phyloP scores from a whole-genome alignment of 2,113 vertebrate genomes.

The Microtus ochrogaster region DNA sequence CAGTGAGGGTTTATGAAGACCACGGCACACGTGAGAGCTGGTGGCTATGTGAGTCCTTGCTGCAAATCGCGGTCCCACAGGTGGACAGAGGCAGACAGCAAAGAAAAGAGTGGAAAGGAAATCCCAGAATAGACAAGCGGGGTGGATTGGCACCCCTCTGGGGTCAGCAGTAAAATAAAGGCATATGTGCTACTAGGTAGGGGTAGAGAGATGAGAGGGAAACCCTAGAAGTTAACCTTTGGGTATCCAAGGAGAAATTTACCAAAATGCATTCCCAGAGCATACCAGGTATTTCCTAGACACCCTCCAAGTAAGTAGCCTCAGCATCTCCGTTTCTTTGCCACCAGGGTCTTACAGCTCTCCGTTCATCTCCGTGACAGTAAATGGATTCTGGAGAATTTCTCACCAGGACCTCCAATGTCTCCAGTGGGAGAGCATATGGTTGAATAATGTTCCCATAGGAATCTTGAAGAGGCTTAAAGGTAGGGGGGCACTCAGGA shows the following conservation, averaged over 20 bases:
- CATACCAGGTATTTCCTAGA: neutral
- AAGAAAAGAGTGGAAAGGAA: neutral
- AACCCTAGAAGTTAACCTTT: neutral
- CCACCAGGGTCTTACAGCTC: neutral
- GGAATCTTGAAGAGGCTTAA: neutral
- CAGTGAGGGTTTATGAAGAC: neutral
- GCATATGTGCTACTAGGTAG: neutral
- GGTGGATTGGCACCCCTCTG: fast-evolving
- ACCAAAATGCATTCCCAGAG: neutral
- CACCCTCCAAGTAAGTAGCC: neutral
- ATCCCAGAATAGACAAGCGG: neutral
- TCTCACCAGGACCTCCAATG: neutral
- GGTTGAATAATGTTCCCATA: neutral
- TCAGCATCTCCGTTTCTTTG: neutral
- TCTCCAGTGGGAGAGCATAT: neutral
- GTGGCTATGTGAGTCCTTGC: neutral
- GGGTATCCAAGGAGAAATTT: neutral
- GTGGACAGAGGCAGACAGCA: neutral
- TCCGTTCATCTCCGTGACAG: neutral
- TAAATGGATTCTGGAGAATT: neutral
- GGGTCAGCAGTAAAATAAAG: too few species aligned
- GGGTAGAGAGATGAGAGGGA: too few species aligned
- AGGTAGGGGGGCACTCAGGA: neutral
- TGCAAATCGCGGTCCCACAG: neutral
- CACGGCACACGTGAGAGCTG: neutral